These are phyloP conservation scores for Psittacula cyanocephala DNA, from an alignment of 2,113 vertebrate species.

Conservation along the genomic window DNA sequence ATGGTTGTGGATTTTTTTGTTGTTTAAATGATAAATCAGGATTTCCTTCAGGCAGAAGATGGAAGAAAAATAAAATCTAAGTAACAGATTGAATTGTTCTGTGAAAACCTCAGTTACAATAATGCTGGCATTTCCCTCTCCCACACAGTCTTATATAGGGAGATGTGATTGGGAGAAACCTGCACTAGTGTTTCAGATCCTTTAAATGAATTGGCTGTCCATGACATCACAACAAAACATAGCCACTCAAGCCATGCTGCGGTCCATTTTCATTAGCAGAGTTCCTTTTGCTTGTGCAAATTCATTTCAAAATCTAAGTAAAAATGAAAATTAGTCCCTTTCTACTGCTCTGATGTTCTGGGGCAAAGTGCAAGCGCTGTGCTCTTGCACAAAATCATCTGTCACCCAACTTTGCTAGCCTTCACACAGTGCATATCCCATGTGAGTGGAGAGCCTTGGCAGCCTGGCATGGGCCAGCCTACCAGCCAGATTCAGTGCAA, in stretches of 20 bases:
- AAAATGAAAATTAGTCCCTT: neutral
- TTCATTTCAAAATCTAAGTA: neutral
- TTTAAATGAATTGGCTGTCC: neutral
- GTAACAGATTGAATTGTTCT: neutral
- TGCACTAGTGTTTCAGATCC: neutral
- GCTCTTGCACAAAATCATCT: neutral
- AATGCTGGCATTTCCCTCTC: neutral
- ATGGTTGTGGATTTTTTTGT: neutral
- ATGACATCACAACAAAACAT: neutral
- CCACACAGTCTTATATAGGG: neutral
- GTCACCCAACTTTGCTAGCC: fast-evolving
- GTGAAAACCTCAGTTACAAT: neutral
- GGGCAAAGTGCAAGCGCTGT: neutral
- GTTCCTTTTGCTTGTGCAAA: neutral
- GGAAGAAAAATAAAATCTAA: neutral
- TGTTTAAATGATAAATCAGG: neutral
- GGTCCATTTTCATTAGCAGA: neutral
- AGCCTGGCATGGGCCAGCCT: neutral
- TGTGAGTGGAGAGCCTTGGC: fast-evolving
- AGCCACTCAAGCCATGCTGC: neutral
- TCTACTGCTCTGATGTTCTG: neutral
- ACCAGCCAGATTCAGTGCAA: neutral
- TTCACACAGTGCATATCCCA: fast-evolving
- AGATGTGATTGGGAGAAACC: neutral
- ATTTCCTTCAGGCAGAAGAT: neutral